A percentile compares a stretch with the other conserved stretches of the same genome.
phyloP scores from a whole-genome alignment of 2,797 vertebrate species.

The Microchirus variegatus region DNA sequence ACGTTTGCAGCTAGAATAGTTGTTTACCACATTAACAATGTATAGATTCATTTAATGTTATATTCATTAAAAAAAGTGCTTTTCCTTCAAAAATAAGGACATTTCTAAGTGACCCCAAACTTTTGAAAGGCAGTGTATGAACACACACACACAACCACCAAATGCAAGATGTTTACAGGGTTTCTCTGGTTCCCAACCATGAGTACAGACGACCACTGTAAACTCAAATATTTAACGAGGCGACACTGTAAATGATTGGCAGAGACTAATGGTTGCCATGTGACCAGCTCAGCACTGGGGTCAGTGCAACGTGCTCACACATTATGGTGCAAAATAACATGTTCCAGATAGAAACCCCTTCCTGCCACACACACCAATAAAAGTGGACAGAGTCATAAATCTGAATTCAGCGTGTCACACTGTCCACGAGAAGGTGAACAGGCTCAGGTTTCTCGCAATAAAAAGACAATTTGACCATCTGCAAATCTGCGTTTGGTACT shows the following conservation, averaged over 20 bases:
- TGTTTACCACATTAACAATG: too few species aligned
- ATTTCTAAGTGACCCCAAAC: too few species aligned
- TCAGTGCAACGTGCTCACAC: constrained; percentile 12
- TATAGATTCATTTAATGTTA: too few species aligned
- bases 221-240: constrained; percentile 47
- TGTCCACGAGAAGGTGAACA: constrained; percentile 33
- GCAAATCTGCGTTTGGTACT: not conserved
- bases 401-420: constrained; percentile 21
- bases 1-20: too few species aligned
- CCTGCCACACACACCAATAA: constrained; percentile 25
- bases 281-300: constrained; percentile 43
- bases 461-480: constrained; percentile 6
- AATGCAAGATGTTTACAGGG: constrained; percentile 15
- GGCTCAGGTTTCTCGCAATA: constrained; percentile 39
- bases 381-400: constrained; percentile 46
- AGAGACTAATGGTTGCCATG: constrained; percentile 59
- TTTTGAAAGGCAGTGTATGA: too few species aligned
- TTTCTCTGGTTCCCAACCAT: constrained; percentile 22
- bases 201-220: constrained; percentile 33
- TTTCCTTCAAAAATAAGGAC: too few species aligned
- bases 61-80: too few species aligned
- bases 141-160: constrained; percentile 1
- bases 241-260: constrained; percentile 59
- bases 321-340: not conserved
- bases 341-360: constrained; percentile 27